phyloP scores from a whole-genome alignment of 2,888 invertebrate species.

The Chymomyza caudatula region DNA sequence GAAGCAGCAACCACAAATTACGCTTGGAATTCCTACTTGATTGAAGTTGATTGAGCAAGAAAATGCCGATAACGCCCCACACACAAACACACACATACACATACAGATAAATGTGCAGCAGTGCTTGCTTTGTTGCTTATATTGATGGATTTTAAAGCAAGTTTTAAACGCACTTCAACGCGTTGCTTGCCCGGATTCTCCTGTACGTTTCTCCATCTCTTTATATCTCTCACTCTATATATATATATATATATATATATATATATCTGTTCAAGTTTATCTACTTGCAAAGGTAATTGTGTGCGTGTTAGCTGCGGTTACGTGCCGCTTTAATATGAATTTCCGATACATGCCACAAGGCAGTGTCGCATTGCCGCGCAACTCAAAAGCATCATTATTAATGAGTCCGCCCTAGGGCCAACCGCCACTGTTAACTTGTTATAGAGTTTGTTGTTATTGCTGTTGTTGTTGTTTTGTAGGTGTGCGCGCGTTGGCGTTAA shows the following conservation, averaged over 20 bases:
- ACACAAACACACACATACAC: conserved; percentile 21
- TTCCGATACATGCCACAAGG: conserved; percentile 47
- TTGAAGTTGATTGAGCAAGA: conserved; percentile 73
- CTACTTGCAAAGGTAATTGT: neutral
- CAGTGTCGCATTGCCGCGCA: conserved; percentile 16
- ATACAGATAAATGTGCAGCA: conserved; percentile 13
- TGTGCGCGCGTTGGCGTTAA: conserved; percentile 31
- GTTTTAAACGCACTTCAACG: conserved; percentile 40
- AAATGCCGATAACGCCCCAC: conserved; percentile 67
- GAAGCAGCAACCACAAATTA: conserved; percentile 55
- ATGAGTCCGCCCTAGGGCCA: conserved; percentile 40
- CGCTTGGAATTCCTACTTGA: conserved; percentile 69
- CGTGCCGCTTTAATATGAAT: conserved; percentile 48
- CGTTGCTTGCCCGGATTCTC: neutral
- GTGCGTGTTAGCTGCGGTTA: conserved; percentile 34
- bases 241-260: too few relatives aligned
- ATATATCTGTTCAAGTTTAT: conserved; percentile 1
- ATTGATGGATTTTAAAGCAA: conserved; percentile 35
- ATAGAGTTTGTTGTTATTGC: conserved; percentile 10
- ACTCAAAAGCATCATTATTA: conserved; percentile 57
- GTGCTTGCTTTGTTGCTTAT: neutral
- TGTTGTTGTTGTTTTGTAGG: neutral
- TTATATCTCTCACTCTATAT: neutral
- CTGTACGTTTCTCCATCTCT: neutral
- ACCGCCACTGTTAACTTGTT: neutral